Conservation (phyloP, 2,113 vertebrate species). For the Corythaixoides concolor region DNA sequence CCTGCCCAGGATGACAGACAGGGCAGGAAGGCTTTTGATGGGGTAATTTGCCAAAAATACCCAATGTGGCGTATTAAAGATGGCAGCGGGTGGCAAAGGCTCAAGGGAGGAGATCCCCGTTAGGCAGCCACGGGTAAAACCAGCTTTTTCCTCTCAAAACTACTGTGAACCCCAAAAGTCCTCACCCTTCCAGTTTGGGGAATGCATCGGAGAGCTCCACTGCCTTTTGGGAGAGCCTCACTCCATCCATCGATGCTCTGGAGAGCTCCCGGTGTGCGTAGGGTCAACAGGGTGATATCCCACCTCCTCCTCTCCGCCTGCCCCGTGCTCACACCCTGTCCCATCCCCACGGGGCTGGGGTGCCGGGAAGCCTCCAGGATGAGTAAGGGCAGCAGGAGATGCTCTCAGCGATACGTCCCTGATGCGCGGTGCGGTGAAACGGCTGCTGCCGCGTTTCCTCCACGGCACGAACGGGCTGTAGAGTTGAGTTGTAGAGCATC, state of each 20-base stretch:
- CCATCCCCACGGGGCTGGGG: background rate
- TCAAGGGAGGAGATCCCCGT: background rate
- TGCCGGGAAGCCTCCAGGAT: background rate
- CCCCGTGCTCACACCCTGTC: background rate
- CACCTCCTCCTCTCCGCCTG: background rate
- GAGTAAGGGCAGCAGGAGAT: background rate
- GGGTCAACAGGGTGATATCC: background rate
- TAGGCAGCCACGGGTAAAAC: fast-evolving
- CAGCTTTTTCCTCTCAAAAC: background rate
- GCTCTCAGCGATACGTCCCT: fast-evolving
- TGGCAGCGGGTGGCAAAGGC: slow-evolving; percentile 41
- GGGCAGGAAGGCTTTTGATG: slow-evolving; percentile 78
- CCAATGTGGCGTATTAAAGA: slow-evolving; percentile 67
- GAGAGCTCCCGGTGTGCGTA: fast-evolving
- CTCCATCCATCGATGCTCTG: fast-evolving
- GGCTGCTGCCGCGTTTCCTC: background rate
- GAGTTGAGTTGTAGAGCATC: background rate
- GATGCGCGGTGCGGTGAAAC: fast-evolving
- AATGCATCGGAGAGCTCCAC: fast-evolving
- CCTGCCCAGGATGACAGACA: slow-evolving; percentile 73
- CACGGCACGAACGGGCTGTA: background rate
- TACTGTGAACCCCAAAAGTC: background rate
- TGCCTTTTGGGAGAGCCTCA: background rate
- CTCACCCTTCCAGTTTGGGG: background rate
- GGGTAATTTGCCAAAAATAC: slow-evolving; percentile 83